A percentile compares a stretch with the other conserved stretches of the same genome.
Conservation (phyloP, 1,140 invertebrate genomes). For the Camponotus floridanus region DNA sequence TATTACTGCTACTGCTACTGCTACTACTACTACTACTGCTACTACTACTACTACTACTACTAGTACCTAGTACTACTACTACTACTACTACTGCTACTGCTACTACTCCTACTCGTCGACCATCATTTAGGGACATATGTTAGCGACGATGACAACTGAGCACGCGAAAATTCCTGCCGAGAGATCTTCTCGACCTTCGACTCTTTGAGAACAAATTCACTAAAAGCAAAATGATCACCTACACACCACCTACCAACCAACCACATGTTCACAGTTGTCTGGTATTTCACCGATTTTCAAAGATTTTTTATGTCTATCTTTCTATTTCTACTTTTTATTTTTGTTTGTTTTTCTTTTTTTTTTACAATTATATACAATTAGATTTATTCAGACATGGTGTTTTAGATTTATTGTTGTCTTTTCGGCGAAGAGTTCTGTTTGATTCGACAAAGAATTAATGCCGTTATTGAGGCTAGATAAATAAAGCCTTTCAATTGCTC, state of each 20-base stretch:
- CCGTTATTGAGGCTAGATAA: background rate
- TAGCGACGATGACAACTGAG: constrained; percentile 84
- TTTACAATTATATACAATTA: background rate
- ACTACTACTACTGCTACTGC: constrained; percentile 78
- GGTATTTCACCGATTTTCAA: constrained; percentile 86
- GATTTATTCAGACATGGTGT: background rate
- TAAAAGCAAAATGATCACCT: constrained; percentile 85
- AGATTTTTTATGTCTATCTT: constrained; percentile 82
- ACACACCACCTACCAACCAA: constrained; percentile 82
- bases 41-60: constrained; percentile 79
- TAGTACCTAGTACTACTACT: constrained; percentile 77
- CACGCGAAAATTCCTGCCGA: constrained; percentile 60
- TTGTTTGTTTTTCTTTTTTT: constrained; percentile 49
- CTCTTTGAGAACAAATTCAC: constrained; percentile 23
- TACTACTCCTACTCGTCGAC: constrained; percentile 83
- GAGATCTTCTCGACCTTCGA: constrained; percentile 47
- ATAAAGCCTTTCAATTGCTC: background rate
- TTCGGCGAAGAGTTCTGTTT: constrained; percentile 45
- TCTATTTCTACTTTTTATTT: constrained; percentile 59
- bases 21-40: constrained; percentile 79
- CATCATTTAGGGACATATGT: constrained; percentile 80
- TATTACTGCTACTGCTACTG: constrained; percentile 79
- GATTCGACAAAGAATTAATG: constrained; percentile 34
- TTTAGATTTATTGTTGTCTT: constrained; percentile 30
- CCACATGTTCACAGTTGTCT: constrained; percentile 86